phyloP scores from a whole-genome alignment of 2,888 invertebrate genomes.

The Drosophila melanocephala region DNA sequence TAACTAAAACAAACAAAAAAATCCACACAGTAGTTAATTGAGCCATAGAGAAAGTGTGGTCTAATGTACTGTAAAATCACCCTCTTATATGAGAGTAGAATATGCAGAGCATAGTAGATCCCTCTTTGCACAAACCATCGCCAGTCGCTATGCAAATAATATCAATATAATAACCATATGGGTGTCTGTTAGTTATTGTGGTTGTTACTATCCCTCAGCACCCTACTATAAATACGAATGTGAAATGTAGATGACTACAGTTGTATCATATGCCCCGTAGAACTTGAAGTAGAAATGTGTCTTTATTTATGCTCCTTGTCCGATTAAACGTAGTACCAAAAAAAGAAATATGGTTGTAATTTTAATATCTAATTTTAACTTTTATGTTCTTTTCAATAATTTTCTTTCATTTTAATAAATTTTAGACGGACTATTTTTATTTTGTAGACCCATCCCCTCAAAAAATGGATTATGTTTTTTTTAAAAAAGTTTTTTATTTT shows the following conservation, averaged over 20 bases:
- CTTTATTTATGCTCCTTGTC: neutral
- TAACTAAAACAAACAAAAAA: neutral
- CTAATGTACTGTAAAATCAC: neutral
- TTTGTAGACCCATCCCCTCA: neutral
- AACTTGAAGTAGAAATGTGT: neutral
- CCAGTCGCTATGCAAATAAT: neutral
- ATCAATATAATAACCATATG: neutral
- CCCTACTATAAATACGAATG: neutral
- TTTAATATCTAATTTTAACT: neutral
- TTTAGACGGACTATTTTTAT: neutral
- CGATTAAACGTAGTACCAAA: neutral
- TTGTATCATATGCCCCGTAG: neutral
- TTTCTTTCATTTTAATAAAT: neutral
- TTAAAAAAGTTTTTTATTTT: neutral
- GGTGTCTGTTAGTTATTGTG: neutral
- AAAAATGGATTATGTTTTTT: neutral
- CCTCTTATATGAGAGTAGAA: neutral
- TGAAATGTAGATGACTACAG: neutral
- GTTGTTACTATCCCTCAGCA: slow-evolving; percentile 4
- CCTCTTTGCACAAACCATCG: neutral
- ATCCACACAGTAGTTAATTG: neutral
- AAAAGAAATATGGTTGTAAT: neutral
- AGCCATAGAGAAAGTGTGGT: neutral
- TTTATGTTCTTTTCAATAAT: neutral
- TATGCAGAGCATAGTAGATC: neutral